Evolutionary conservation across 2,888 invertebrate species (phyloP).

Genomic region (Trypoxylon attenuatum): DNA sequence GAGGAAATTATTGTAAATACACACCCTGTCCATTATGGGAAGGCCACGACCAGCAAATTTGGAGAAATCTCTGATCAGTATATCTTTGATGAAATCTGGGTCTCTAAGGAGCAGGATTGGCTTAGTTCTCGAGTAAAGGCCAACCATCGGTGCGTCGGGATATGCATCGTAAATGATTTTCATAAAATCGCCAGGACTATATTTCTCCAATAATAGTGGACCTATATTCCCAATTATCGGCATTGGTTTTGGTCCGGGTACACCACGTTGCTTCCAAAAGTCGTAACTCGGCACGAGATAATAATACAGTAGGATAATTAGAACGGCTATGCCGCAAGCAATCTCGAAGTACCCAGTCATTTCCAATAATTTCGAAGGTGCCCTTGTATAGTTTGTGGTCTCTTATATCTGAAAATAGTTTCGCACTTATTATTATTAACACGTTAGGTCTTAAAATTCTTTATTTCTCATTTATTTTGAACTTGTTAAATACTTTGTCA

Average conservation of each 20-base stretch:
- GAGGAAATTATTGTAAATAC: no score
- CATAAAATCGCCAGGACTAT: constrained; percentile 15
- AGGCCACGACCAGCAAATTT: constrained; percentile 4
- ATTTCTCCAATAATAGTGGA: constrained; percentile 33
- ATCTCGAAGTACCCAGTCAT: constrained; percentile 30
- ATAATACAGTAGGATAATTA: constrained; percentile 41
- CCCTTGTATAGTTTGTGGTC: no score
- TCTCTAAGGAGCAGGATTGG: constrained; percentile 4
- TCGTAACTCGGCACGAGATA: constrained; percentile 65
- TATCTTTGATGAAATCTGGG: constrained; percentile 8
- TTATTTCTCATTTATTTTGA: no score
- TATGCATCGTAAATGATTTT: constrained; percentile 43
- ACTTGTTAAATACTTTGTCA: no score
- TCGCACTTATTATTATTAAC: no score
- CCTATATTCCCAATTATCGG: constrained; percentile 70
- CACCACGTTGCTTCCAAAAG: constrained; percentile 71
- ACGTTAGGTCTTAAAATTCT: no score
- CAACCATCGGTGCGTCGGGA: constrained; percentile 63
- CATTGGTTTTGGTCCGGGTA: constrained; percentile 69
- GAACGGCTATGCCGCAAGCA: constrained; percentile 73
- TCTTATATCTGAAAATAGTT: no score
- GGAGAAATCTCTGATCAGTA: constrained; percentile 18
- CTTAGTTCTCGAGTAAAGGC: constrained; percentile 41
- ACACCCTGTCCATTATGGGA: not conserved
- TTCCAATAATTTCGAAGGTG: no score